A percentile compares a stretch with the other conserved stretches of the same genome.
Evolutionary conservation across 2,888 invertebrate genomes (phyloP).

Genomic region (Strigamia maritima): DNA sequence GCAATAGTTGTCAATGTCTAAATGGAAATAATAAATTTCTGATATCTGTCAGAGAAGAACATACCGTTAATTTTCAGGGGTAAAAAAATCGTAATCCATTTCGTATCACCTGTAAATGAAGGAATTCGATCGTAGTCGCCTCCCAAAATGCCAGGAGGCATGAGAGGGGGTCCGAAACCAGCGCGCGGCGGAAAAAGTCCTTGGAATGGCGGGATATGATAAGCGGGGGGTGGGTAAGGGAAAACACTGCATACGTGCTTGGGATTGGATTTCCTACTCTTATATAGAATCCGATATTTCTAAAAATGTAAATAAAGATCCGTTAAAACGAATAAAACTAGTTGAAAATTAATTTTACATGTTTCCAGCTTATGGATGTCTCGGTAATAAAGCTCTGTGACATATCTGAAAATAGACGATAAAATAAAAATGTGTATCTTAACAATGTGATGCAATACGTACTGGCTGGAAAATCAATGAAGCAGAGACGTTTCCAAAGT

Average conservation of each 20-base stretch:
- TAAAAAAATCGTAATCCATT: slow-evolving; percentile 23
- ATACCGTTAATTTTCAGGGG: slow-evolving; percentile 16
- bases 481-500: slow-evolving; percentile 35
- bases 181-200: slow-evolving; percentile 6
- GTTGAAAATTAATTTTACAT: neutral
- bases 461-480: slow-evolving; percentile 36
- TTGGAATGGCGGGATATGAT: slow-evolving; percentile 31
- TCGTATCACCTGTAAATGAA: slow-evolving; percentile 31
- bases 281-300: slow-evolving; percentile 29
- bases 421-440: neutral
- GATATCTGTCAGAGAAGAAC: neutral
- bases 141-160: slow-evolving; percentile 27
- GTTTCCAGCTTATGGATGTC: slow-evolving; percentile 22
- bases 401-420: neutral
- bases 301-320: neutral
- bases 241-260: slow-evolving; percentile 16
- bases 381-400: slow-evolving; percentile 28
- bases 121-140: slow-evolving; percentile 24
- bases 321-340: neutral
- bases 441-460: neutral
- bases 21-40: neutral
- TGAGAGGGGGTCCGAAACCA: slow-evolving; percentile 18
- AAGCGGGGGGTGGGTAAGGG: slow-evolving; percentile 17
- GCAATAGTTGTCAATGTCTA: neutral
- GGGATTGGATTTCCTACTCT: slow-evolving; percentile 9